Evolutionary conservation across 2,113 vertebrate genomes (phyloP).

Genomic region (Dissostichus mawsoni): DNA sequence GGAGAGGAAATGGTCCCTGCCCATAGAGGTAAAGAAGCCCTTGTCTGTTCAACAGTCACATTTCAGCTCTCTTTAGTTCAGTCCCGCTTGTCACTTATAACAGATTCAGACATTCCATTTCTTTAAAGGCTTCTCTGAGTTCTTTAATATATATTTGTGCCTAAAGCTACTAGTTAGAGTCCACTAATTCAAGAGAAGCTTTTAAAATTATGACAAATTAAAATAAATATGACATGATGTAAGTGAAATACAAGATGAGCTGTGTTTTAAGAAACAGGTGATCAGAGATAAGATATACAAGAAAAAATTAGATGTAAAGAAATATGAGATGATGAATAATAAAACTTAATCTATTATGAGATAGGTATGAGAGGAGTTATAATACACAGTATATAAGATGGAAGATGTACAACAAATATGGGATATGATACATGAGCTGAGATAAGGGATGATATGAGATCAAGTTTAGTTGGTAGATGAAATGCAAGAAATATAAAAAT

Average conservation of each 20-base stretch:
- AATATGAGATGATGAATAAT: too few species aligned
- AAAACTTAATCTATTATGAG: too few species aligned
- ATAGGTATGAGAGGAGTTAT: too few species aligned
- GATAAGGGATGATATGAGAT: too few species aligned
- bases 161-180: too few species aligned
- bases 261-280: too few species aligned
- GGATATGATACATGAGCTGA: too few species aligned
- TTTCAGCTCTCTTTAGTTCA: constrained; percentile 63
- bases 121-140: neutral
- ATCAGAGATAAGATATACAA: neutral
- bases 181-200: neutral
- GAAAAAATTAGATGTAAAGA: too few species aligned
- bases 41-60: constrained; percentile 75
- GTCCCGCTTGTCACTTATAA: constrained; percentile 26
- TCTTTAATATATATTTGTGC: neutral
- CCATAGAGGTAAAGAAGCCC: constrained; percentile 70
- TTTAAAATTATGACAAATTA: neutral
- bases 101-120: constrained; percentile 23
- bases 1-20: constrained; percentile 56
- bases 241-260: neutral
- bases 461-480: neutral
- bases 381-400: neutral
- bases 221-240: neutral
- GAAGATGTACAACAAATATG: neutral
- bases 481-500: neutral